phyloP scores from a whole-genome alignment of 2,888 invertebrate genomes.

The Crioceris asparagi region DNA sequence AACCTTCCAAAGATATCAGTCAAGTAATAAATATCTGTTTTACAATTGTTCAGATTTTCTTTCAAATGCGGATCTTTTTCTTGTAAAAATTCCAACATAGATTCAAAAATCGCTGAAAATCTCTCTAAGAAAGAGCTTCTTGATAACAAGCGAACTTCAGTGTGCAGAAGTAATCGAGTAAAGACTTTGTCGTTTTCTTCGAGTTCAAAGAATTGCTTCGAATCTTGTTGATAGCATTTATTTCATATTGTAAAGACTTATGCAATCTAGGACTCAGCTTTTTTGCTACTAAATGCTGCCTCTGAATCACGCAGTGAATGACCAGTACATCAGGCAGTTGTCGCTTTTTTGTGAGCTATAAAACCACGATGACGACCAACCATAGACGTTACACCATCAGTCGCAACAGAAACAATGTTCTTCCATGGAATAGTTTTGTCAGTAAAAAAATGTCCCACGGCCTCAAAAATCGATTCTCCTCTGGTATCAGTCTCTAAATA shows the following conservation, averaged over 20 bases:
- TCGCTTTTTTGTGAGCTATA: constrained; percentile 4
- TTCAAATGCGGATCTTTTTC: too few relatives aligned
- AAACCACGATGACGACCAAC: constrained; percentile 5
- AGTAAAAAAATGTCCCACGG: constrained; percentile 11
- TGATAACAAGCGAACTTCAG: too few relatives aligned
- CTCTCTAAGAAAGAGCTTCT: too few relatives aligned
- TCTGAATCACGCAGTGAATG: constrained; percentile 6
- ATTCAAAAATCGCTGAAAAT: too few relatives aligned
- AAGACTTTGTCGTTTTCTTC: too few relatives aligned
- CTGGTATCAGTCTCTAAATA: constrained; percentile 30
- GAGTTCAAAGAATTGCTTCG: constrained; percentile 5
- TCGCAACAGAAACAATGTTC: constrained; percentile 4
- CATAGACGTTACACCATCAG: constrained; percentile 5
- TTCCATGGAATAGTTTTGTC: constrained; percentile 11
- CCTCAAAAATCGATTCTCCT: constrained; percentile 28
- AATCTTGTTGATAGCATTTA: constrained; percentile 3
- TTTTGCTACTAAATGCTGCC: constrained; percentile 7
- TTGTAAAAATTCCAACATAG: too few relatives aligned
- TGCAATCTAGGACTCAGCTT: constrained; percentile 5
- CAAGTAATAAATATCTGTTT: too few relatives aligned
- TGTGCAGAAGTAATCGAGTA: too few relatives aligned
- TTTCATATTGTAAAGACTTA: neutral
- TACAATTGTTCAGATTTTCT: too few relatives aligned
- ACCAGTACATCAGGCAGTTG: constrained; percentile 3
- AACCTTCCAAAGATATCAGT: too few relatives aligned